Conservation (phyloP, 2,797 vertebrate genomes). For the Agapornis canus region DNA sequence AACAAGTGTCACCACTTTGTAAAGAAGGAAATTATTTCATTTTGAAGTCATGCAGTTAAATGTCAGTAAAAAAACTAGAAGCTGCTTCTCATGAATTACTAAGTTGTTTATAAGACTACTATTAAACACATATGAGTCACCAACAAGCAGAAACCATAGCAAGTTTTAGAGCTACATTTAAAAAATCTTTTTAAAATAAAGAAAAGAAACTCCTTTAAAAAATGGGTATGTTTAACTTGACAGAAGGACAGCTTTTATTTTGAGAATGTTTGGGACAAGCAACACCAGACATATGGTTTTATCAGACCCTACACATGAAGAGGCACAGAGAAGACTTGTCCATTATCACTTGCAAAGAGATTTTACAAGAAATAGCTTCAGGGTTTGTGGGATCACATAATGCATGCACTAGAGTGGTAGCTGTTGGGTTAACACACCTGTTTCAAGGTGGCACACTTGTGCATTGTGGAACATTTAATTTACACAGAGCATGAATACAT, state of each 20-base stretch:
- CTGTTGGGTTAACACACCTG: background rate
- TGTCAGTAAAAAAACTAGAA: background rate
- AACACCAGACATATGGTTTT: background rate
- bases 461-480: background rate
- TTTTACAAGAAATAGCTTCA: background rate
- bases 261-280: background rate
- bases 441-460: background rate
- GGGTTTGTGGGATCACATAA: background rate
- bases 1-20: background rate
- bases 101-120: background rate
- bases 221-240: background rate
- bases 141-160: background rate
- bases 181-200: background rate
- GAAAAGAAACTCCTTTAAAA: background rate
- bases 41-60: background rate
- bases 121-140: background rate
- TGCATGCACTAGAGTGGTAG: background rate
- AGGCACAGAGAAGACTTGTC: background rate
- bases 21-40: background rate
- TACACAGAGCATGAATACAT: background rate
- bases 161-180: background rate
- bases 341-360: background rate
- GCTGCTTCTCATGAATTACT: background rate
- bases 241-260: background rate
- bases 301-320: background rate